phyloP scores from a whole-genome alignment of 2,888 invertebrate species.

The Copidosoma aretas region DNA sequence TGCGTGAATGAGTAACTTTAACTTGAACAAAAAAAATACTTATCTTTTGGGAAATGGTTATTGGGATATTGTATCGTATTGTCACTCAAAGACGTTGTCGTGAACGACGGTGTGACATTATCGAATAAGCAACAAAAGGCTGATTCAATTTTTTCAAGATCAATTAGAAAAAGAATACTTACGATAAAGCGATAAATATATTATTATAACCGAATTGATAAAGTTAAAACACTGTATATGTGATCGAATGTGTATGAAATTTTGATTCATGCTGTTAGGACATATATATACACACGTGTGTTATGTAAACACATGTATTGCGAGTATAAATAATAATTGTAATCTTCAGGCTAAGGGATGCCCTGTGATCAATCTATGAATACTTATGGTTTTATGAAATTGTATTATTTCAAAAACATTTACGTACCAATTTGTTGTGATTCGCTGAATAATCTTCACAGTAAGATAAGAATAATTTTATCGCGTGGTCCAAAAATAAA shows the following conservation, averaged over 20 bases:
- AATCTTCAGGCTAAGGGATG: conserved; percentile 6
- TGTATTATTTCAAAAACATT: neutral
- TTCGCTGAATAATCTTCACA: no score
- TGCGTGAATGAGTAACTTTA: no score
- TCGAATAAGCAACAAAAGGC: conserved; percentile 25
- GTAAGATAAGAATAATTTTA: conserved; percentile 7
- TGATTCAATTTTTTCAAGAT: conserved; percentile 36
- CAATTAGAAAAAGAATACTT: conserved; percentile 22
- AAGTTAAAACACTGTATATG: conserved; percentile 8
- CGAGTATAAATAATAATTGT: conserved; percentile 10
- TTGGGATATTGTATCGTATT: neutral
- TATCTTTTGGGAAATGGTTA: no score
- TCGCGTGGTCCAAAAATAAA: conserved; percentile 39
- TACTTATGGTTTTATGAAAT: neutral
- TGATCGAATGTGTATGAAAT: conserved; percentile 11
- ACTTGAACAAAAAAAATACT: no score
- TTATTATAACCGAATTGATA: conserved; percentile 26
- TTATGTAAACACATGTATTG: conserved; percentile 11
- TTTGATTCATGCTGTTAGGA: conserved; percentile 18
- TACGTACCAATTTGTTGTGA: neutral
- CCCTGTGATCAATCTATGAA: conserved; percentile 11
- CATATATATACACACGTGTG: conserved; percentile 8
- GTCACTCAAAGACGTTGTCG: no score
- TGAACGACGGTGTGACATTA: no score
- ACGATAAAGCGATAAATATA: conserved; percentile 16